Conservation (phyloP, 2,113 vertebrate species). For the Tympanuchus pallidicinctus region DNA sequence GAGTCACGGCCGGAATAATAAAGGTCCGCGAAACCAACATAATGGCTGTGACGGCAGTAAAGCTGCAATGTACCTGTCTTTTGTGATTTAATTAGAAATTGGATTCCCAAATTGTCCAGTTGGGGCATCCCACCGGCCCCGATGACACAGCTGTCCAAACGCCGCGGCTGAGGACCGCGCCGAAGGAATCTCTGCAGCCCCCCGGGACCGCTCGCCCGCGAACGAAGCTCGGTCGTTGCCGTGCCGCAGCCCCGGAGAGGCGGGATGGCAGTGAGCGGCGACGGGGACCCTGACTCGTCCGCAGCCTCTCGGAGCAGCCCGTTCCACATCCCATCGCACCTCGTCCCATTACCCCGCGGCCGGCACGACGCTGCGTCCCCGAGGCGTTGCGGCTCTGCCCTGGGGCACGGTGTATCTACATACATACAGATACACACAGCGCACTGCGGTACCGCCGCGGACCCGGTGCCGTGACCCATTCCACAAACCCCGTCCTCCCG, state of each 20-base stretch:
- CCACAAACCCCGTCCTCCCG: background rate
- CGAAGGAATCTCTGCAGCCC: background rate
- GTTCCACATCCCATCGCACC: no score
- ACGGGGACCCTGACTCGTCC: no score
- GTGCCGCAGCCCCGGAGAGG: background rate
- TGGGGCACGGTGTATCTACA: no score
- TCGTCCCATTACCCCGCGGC: no score
- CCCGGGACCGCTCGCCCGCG: no score
- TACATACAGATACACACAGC: background rate
- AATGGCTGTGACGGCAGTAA: background rate
- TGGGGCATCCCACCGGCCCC: accelerated
- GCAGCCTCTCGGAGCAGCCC: no score
- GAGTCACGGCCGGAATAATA: background rate
- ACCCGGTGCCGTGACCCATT: background rate
- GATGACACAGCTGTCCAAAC: accelerated
- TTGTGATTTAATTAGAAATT: no score
- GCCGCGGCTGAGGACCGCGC: background rate
- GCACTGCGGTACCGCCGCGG: background rate
- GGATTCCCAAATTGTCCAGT: background rate
- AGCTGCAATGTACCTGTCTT: background rate
- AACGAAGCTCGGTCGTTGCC: background rate
- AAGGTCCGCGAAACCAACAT: background rate
- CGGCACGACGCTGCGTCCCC: no score
- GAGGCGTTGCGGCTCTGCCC: no score
- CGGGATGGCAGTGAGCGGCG: no score